A percentile compares a stretch with the other conserved stretches of the same genome.
These are phyloP conservation scores for Periparus ater DNA, from an alignment of 2,797 vertebrate genomes.

Conservation along the genomic window DNA sequence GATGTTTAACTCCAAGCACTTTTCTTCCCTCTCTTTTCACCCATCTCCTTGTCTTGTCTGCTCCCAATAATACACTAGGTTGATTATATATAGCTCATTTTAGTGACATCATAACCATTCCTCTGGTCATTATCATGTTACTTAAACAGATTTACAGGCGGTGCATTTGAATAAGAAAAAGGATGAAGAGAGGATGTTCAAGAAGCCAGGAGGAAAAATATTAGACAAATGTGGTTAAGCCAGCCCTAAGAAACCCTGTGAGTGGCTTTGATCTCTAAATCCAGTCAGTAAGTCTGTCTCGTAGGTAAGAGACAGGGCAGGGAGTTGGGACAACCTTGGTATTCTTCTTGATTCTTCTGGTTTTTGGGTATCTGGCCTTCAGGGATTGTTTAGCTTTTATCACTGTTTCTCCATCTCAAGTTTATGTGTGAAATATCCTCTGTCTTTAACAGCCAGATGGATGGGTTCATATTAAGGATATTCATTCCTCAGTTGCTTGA, in stretches of 20 bases:
- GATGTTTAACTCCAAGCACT: constrained; percentile 29
- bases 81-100: constrained; percentile 56
- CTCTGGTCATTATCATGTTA: constrained; percentile 46
- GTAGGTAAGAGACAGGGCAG: background rate
- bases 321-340: background rate
- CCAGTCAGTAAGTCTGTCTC: background rate
- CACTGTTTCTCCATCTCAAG: background rate
- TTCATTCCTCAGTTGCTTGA: background rate
- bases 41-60: constrained; percentile 34
- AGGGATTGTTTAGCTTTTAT: background rate
- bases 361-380: background rate
- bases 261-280: background rate
- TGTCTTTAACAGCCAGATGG: background rate
- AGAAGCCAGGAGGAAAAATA: constrained; percentile 17
- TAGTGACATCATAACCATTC: constrained; percentile 63
- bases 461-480: background rate
- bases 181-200: background rate
- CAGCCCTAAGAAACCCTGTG: background rate
- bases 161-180: constrained; percentile 26
- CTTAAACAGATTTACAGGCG: constrained; percentile 48
- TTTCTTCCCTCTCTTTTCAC: background rate
- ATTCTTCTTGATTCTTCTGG: background rate
- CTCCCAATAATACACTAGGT: constrained; percentile 27
- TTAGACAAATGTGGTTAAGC: background rate
- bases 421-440: background rate